Percentiles rank a stretch among this genome's conserved stretches.
Evolutionary conservation across 2,797 vertebrate genomes (phyloP).

Genomic region (Ambastaia sidthimunki): DNA sequence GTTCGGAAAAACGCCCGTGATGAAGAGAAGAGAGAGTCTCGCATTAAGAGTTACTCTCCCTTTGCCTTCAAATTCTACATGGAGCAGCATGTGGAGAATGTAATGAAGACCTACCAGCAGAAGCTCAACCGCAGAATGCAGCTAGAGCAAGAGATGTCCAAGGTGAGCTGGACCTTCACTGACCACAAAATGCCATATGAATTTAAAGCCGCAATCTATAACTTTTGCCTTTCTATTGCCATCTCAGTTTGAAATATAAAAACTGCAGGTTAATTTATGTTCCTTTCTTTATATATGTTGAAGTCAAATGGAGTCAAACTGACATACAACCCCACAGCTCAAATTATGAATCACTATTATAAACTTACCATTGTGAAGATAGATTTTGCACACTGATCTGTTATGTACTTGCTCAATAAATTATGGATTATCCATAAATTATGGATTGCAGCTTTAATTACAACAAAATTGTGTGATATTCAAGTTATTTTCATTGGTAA

Average conservation of each 20-base stretch:
- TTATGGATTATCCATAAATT: no score
- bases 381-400: no score
- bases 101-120: slow-evolving; percentile 98
- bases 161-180: slow-evolving; percentile 74
- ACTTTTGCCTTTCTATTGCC: no score
- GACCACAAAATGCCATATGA: background rate
- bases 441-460: background rate
- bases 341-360: no score
- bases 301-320: no score
- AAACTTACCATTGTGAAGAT: no score
- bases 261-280: no score
- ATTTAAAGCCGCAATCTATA: no score
- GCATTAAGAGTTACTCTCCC: slow-evolving; percentile 97
- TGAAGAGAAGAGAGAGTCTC: slow-evolving; percentile 94
- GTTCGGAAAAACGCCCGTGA: slow-evolving; percentile 90
- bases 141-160: slow-evolving; percentile 98
- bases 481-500: background rate
- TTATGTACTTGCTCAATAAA: no score
- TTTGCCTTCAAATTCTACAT: slow-evolving; percentile 99
- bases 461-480: background rate
- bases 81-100: slow-evolving; percentile 98
- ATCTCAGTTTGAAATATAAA: no score
- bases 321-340: no score
- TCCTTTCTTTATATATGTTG: no score
- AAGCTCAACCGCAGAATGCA: slow-evolving; percentile 93